Base-by-base conservation (phyloP, 2,113 vertebrate species). In the Protobothrops mucrosquamatus region DNA sequence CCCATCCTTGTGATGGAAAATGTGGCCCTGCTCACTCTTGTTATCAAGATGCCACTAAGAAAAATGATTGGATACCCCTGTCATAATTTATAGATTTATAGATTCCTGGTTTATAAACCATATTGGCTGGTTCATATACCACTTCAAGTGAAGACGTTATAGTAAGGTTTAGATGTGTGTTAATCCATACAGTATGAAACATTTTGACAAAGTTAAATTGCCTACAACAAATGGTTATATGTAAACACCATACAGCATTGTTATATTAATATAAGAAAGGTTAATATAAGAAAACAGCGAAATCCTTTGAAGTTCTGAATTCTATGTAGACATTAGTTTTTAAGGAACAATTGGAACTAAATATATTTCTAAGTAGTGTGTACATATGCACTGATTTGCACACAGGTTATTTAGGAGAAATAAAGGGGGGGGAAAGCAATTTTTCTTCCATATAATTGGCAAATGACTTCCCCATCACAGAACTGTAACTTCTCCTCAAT, bases 371-470 rank as follows among this genome's bases (percentile, higher is more conserved):
- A 52, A 48, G 26, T 23, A 24, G 15, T 26, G 20, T 18, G 18
- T 55, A 15, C 14, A 20, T 20, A 6, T 69, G 29, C 18, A 91
- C n/a, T 61, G 24, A 48, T 34, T n/a, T 34, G 43, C 18, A 87
- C 39, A 29, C 15, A 87, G 39, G 26, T 43, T 29, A 15, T 34
- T 15, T 91, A 88, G 48, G 48, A 51, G 48, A 51, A 87, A 86
- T 55, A 89, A 43, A 85, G 23, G 74, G 93, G 86, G 85, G 34
- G 87, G 20, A 9, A 91, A 87, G 91, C 90, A 92, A 46, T 2
- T 91, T 39, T 92, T 91, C 8, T 3, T 6, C 51, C 46, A 92
- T 85, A 88, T 59, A 11, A 95, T 92, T 92, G 81, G 93, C 89
- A 43, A 94, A 87, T 26, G 34, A 91, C 57, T 87, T 57, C 29